Base-by-base conservation (phyloP, 2,888 invertebrate species). In the Oasisia sp. region DNA sequence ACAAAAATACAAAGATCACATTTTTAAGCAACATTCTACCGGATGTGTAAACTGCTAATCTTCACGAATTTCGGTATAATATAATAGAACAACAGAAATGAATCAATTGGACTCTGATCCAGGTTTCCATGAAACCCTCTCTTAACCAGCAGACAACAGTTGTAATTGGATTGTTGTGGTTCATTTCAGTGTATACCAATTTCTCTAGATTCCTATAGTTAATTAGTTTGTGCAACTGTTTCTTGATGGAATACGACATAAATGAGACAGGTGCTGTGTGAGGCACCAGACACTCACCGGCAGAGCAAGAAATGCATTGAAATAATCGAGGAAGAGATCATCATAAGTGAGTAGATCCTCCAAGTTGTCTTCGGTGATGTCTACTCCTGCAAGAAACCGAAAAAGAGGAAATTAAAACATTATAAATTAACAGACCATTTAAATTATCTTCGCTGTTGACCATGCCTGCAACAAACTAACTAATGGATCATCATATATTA, bases 401-500 rank as follows among this genome's bases (percentile, higher is more conserved):
- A n/a, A n/a, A 92, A 96, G 94, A 94, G 38, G 38, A 38, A 38
- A 96, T 96, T n/a, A 96, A 94, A 93, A 96, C 96, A 95, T 96
- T 96, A 92, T 96, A 96, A 50, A 96, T 95, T 91, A 96, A 94
- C 27, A 96, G 94, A 93, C 96, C 96, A 93, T 96, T 96, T 38
- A 96, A 94, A 92, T 96, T 96, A 92, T 96, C 96, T 32, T 95
- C 95, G 8, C 95, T 95, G 89, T 96, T 95, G 90, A 96, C 96
- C 45, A 96, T 92, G n/a, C 94, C 96, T 96, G 94, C 32, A 14
- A 90, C 14, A n/a, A 90, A 90, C 90, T 96, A 92, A 96, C 93
- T 94, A 96, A 96, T n/a, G 96, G 94, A 93, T 96, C 96, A 95
- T 96, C 96, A 92, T 96, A 96, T 45, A 96, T 95, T 91, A 96